These are phyloP conservation scores for Ariopsis seemanni DNA, from an alignment of 2,113 vertebrate species.

Conservation along the genomic window DNA sequence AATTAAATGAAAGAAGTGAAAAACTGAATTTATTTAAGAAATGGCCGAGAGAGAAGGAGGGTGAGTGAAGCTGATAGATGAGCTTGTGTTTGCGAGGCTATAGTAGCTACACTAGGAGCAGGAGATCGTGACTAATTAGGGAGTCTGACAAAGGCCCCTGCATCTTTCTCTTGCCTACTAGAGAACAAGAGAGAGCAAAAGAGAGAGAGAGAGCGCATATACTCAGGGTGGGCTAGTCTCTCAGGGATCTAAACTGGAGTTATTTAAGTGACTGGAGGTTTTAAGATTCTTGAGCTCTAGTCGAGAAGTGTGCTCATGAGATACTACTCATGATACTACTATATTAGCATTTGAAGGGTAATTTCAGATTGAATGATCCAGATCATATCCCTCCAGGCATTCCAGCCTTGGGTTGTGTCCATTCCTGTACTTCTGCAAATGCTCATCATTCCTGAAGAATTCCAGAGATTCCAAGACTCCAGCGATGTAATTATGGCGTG, in stretches of 20 bases:
- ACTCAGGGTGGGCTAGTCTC: neutral
- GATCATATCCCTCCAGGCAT: neutral
- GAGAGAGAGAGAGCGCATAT: neutral
- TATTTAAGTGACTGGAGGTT: slow-evolving; percentile 8
- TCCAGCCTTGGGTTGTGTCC: slow-evolving; percentile 1
- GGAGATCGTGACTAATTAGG: slow-evolving; percentile 49
- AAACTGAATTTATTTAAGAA: neutral
- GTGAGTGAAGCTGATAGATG: slow-evolving; percentile 35
- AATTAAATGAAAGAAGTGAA: neutral
- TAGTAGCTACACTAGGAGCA: slow-evolving; percentile 39
- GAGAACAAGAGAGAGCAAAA: neutral
- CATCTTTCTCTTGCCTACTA: neutral
- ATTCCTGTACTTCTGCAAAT: slow-evolving; percentile 29
- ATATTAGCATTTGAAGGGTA: neutral
- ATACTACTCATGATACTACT: neutral
- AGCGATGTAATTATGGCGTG: slow-evolving; percentile 23
- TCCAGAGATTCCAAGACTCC: slow-evolving; percentile 44
- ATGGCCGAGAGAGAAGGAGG: neutral
- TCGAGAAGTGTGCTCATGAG: neutral
- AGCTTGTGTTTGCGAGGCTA: slow-evolving; percentile 33
- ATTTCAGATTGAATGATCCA: neutral
- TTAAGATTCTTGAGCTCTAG: neutral
- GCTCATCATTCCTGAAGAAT: slow-evolving; percentile 45
- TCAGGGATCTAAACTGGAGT: slow-evolving; percentile 5
- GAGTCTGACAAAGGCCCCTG: slow-evolving; percentile 39